These are phyloP conservation scores for Polyploca ridens DNA, from an alignment of 2,888 invertebrate species.

Conservation along the genomic window DNA sequence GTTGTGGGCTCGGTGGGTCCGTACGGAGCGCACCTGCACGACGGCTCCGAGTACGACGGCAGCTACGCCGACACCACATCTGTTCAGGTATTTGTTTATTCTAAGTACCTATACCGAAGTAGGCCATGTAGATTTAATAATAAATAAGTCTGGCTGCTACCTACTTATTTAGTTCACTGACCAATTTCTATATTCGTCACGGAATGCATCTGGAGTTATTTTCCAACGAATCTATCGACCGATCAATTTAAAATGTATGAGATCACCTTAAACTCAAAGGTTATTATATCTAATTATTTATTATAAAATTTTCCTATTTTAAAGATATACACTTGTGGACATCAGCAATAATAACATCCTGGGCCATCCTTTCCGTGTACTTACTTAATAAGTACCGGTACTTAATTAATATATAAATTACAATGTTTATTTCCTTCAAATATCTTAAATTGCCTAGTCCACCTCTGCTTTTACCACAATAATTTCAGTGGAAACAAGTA, in stretches of 20 bases:
- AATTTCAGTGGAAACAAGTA: background rate
- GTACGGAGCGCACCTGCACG: slow-evolving; percentile 95
- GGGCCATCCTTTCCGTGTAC: too few relatives aligned
- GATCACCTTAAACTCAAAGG: slow-evolving; percentile 19
- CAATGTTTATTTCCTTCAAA: too few relatives aligned
- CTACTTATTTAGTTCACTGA: slow-evolving; percentile 42
- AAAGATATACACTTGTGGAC: background rate
- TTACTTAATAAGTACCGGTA: too few relatives aligned
- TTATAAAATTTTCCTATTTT: too few relatives aligned
- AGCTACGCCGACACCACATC: slow-evolving; percentile 88
- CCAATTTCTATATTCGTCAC: slow-evolving; percentile 50
- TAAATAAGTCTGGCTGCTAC: slow-evolving; percentile 25
- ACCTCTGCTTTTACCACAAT: too few relatives aligned
- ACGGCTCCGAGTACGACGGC: slow-evolving; percentile 97
- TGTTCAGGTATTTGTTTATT: slow-evolving; percentile 70
- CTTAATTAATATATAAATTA: too few relatives aligned
- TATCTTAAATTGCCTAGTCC: too few relatives aligned
- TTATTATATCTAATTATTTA: background rate
- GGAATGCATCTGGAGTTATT: slow-evolving; percentile 48
- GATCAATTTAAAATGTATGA: slow-evolving; percentile 60
- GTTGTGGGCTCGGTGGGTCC: slow-evolving; percentile 97
- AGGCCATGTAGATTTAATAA: slow-evolving; percentile 16
- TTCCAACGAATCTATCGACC: slow-evolving; percentile 46
- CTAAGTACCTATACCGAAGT: slow-evolving; percentile 15
- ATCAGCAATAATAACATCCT: too few relatives aligned